Base-by-base conservation (phyloP, 2,797 vertebrate species). In the Helarctos malayanus region DNA sequence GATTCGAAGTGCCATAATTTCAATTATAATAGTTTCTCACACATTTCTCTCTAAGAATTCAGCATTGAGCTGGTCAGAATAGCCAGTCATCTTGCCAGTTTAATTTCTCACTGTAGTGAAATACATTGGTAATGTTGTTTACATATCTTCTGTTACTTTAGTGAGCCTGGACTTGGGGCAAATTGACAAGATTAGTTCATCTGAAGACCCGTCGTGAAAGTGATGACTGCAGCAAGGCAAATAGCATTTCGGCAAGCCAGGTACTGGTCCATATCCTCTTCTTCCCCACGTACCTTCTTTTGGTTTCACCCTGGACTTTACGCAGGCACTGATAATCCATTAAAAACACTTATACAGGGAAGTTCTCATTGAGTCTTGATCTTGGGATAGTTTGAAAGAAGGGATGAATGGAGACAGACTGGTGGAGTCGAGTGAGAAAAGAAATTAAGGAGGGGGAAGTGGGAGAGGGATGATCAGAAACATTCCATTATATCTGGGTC, bases 151-250 rank as follows among this genome's bases (percentile, higher is more conserved):
- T 82, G 41, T 61, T 84, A 69, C 16, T 96, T 96, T 41, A 35
- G 16, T 59, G 63, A 80, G 25, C 3, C 45, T 19, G 8, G 2
- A 11, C 29, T 80, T 56, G 59, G 81, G 73, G 63, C 21, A 93
- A 91, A 61, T 32, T 81, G 65, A 57, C 38, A 80, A 95, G 76
- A 80, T 41, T 85, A 89, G 71, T 85, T 56, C 32, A 61, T 81
- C 69, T 1, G 25, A 93, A 93, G 57, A 76, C 27, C 13, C 23
- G 9, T 21, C 38, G 80, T 56, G 57, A 21, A 88, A 95, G 38
- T 38, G 29, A 83, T 59, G 63, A 91, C 69, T 79, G 56, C 41
- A 47, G 63, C 54, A 87, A 84, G 54, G 52, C 35, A 88, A 75
- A 76, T 13, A 4, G 13, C 49, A 68, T 49, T 23, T 68, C n/a